These are phyloP conservation scores for Synanthedon tipuliformis DNA, from an alignment of 2,888 invertebrate species.

Conservation along the genomic window DNA sequence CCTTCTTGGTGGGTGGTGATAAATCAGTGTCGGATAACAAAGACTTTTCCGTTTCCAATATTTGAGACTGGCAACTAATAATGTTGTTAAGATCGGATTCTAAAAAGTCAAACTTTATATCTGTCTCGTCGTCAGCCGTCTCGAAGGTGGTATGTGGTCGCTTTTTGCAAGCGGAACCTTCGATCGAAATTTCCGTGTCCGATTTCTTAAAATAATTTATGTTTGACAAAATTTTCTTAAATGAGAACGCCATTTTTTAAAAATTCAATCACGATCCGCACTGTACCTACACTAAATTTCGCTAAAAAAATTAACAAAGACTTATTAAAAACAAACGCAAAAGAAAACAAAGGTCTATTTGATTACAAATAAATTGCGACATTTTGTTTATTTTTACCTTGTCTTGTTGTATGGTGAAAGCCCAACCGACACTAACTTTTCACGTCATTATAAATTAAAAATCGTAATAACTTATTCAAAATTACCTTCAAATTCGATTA, in stretches of 20 bases:
- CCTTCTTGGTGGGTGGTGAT: slow-evolving; percentile 12
- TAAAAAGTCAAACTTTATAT: not conserved
- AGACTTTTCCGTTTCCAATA: slow-evolving; percentile 44
- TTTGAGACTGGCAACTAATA: slow-evolving; percentile 28
- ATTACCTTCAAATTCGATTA: no score
- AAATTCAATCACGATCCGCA: no score
- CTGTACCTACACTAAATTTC: no score
- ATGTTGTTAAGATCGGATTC: slow-evolving; percentile 14
- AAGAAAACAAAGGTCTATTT: no score
- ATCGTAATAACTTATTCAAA: slow-evolving; percentile 10
- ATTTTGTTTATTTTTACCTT: no score
- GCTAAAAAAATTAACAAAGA: no score
- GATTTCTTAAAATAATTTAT: slow-evolving; percentile 55
- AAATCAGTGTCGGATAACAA: slow-evolving; percentile 53
- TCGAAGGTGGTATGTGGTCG: not conserved
- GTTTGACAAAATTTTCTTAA: slow-evolving; percentile 55
- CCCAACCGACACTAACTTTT: slow-evolving; percentile 9
- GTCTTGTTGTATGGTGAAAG: no score
- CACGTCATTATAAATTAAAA: slow-evolving; percentile 21
- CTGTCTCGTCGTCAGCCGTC: slow-evolving; percentile 5
- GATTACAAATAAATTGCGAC: no score
- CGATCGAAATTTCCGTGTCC: not conserved
- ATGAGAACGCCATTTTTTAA: slow-evolving; percentile 50
- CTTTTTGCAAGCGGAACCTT: not conserved
- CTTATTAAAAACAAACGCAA: no score